Conservation (phyloP, 2,888 invertebrate species). For the Xestia xanthographa region DNA sequence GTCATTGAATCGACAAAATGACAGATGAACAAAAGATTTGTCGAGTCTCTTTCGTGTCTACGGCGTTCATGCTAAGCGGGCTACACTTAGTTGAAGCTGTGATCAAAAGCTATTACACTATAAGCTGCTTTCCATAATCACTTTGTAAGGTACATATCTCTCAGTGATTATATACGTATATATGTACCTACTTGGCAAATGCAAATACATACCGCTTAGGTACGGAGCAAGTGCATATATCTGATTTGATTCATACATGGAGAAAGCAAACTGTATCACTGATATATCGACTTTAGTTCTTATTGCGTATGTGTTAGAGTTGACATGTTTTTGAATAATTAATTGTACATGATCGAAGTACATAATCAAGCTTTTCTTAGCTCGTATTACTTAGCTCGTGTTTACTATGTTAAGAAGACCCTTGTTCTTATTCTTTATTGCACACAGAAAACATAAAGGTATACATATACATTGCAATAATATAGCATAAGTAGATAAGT, state of each 20-base stretch:
- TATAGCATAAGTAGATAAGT: no score
- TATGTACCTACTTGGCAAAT: conserved; percentile 16
- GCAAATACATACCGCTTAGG: conserved; percentile 41
- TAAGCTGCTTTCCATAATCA: conserved; percentile 2
- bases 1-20: no score
- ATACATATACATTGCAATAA: no score
- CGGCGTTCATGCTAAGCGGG: no score
- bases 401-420: conserved; percentile 22
- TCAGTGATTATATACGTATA: conserved; percentile 21
- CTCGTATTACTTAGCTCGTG: not conserved
- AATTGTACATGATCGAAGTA: conserved; percentile 15
- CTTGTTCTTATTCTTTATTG: conserved; percentile 4
- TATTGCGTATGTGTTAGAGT: not conserved
- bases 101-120: not conserved
- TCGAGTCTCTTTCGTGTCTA: no score
- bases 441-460: no score
- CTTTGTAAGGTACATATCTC: not conserved
- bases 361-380: conserved; percentile 19
- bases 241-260: conserved; percentile 17
- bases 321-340: conserved; percentile 15
- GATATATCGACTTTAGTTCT: conserved; percentile 2
- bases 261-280: conserved; percentile 18
- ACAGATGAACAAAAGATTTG: no score
- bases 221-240: conserved; percentile 1
- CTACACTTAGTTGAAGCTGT: not conserved